Evolutionary conservation across 2,888 invertebrate genomes (phyloP).

Genomic region (Agrochola macilenta): DNA sequence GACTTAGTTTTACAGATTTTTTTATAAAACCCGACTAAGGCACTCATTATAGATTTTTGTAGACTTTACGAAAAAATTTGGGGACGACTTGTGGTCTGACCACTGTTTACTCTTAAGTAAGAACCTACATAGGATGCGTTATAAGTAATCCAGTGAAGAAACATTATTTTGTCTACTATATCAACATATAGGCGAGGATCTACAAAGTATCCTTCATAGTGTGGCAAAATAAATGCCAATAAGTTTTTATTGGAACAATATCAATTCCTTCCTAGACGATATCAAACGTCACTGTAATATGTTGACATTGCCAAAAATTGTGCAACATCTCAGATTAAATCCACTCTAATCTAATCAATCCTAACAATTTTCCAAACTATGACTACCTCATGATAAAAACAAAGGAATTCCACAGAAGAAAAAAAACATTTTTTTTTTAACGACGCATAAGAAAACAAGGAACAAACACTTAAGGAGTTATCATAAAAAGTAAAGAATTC

Average conservation of each 20-base stretch:
- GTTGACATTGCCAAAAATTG: background rate
- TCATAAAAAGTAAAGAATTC: constrained; percentile 60
- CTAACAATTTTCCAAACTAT: background rate
- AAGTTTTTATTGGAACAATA: background rate
- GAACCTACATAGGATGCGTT: no score
- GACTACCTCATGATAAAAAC: background rate
- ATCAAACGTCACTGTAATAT: background rate
- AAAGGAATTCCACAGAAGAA: background rate
- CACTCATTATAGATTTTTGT: background rate
- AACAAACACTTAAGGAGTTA: constrained; percentile 54
- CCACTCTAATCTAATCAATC: constrained; percentile 27
- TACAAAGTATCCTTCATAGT: background rate
- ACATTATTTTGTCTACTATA: background rate
- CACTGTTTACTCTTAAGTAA: background rate
- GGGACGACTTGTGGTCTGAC: background rate
- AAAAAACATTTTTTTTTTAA: constrained; percentile 37
- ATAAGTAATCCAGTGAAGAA: background rate
- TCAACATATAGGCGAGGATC: no score
- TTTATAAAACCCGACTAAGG: background rate
- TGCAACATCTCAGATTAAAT: constrained; percentile 21
- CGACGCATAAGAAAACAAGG: constrained; percentile 60
- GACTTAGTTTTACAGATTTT: background rate
- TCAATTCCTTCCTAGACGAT: background rate
- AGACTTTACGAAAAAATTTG: background rate
- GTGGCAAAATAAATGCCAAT: background rate